phyloP scores from a whole-genome alignment of 2,797 vertebrate genomes.

The Chiloscyllium punctatum region DNA sequence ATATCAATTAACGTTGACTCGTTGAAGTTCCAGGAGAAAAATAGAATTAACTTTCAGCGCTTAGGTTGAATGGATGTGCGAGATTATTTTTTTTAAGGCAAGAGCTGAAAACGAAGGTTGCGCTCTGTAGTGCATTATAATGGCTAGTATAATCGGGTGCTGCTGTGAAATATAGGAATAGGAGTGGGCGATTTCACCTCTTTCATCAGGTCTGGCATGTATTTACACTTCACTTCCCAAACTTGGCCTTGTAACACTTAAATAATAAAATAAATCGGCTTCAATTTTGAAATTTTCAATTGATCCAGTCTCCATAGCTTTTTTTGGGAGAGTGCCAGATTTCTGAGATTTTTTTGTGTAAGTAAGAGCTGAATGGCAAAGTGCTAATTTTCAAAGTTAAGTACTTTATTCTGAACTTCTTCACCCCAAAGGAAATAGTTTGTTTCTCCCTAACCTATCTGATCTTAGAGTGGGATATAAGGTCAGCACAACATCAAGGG shows the following conservation, averaged over 20 bases:
- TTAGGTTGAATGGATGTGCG: background rate
- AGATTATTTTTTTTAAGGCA: background rate
- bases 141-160: background rate
- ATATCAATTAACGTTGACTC: background rate
- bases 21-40: background rate
- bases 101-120: background rate
- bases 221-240: background rate
- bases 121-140: background rate
- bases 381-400: background rate
- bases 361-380: background rate
- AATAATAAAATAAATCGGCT: background rate
- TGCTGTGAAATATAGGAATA: background rate
- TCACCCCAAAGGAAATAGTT: background rate
- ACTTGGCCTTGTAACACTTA: background rate
- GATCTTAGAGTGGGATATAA: too few species aligned
- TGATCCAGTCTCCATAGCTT: background rate
- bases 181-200: background rate
- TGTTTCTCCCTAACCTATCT: background rate
- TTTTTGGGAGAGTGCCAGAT: background rate
- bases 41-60: background rate
- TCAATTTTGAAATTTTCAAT: background rate
- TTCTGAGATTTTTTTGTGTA: background rate
- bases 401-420: background rate
- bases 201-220: background rate
- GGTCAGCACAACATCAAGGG: too few species aligned